Percentiles rank a stretch among this genome's conserved stretches.
Conservation (phyloP, 2,888 invertebrate species). For the Neoitamus cyanurus region DNA sequence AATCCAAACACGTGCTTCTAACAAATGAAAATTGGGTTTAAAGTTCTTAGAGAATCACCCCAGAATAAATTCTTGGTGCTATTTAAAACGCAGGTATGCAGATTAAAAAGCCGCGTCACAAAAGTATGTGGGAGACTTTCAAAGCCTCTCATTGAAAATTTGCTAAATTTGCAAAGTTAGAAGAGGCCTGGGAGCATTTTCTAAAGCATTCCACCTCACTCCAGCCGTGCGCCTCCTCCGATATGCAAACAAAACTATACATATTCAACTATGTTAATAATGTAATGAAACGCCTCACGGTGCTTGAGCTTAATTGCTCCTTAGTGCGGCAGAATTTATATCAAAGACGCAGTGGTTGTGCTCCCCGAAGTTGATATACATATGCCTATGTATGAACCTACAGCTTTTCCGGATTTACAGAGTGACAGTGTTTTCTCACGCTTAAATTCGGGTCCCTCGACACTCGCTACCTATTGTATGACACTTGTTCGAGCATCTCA, state of each 20-base stretch:
- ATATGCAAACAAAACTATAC: constrained; percentile 19
- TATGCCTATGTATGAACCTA: too few relatives aligned
- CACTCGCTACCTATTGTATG: not conserved
- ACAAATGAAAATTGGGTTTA: not conserved
- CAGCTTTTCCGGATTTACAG: not conserved
- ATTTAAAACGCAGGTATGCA: not conserved
- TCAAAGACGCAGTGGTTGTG: not conserved
- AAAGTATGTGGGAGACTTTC: not conserved
- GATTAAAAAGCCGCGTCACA: not conserved
- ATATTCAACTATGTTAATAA: constrained; percentile 32
- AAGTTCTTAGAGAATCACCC: not conserved
- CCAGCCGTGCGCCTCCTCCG: not conserved
- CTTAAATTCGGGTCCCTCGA: not conserved
- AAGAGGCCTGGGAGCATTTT: not conserved
- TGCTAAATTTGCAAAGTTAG: not conserved
- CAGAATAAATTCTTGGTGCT: not conserved
- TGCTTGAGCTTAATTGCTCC: not conserved
- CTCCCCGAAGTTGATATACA: not conserved
- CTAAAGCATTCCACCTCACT: not conserved
- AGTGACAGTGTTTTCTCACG: not conserved
- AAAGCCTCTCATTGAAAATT: not conserved
- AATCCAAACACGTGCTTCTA: not conserved
- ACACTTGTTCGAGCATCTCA: constrained; percentile 3
- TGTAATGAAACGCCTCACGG: constrained; percentile 15
- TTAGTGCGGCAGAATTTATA: constrained; percentile 13